Conservation (phyloP, 2,797 vertebrate genomes). For the Buceros bicornis region DNA sequence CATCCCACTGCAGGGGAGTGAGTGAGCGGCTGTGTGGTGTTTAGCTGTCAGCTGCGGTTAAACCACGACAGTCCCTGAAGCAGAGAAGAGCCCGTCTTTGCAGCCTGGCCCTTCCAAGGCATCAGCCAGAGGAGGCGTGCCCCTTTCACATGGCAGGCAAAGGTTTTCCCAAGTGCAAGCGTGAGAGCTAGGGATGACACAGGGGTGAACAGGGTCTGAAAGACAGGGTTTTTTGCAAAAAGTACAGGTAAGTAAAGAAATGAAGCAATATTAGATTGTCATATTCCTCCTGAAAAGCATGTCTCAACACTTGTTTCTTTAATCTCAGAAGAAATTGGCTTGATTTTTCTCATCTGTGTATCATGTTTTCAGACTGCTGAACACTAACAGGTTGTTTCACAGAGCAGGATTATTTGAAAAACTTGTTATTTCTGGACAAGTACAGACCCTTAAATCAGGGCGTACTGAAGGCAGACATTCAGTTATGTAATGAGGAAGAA, state of each 20-base stretch:
- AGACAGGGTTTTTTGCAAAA: not conserved
- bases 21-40: not conserved
- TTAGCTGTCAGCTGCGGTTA: not conserved
- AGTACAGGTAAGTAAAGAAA: not conserved
- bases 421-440: slow-evolving; percentile 15
- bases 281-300: not conserved
- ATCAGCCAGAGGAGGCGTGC: not conserved
- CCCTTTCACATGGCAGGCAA: accelerated
- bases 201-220: not conserved
- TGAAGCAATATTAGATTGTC: not conserved
- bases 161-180: not conserved
- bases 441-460: slow-evolving; percentile 26
- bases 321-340: not conserved
- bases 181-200: not conserved
- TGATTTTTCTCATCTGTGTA: not conserved
- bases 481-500: slow-evolving; percentile 40
- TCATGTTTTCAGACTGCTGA: not conserved
- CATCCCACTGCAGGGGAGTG: not conserved
- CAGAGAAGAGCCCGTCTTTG: not conserved
- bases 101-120: not conserved
- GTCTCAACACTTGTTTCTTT: not conserved
- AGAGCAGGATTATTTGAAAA: not conserved
- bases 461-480: not conserved
- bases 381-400: not conserved
- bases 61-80: not conserved